phyloP scores from a whole-genome alignment of 64 coral and sea anemone species.

The Pocillopora damicornis region DNA sequence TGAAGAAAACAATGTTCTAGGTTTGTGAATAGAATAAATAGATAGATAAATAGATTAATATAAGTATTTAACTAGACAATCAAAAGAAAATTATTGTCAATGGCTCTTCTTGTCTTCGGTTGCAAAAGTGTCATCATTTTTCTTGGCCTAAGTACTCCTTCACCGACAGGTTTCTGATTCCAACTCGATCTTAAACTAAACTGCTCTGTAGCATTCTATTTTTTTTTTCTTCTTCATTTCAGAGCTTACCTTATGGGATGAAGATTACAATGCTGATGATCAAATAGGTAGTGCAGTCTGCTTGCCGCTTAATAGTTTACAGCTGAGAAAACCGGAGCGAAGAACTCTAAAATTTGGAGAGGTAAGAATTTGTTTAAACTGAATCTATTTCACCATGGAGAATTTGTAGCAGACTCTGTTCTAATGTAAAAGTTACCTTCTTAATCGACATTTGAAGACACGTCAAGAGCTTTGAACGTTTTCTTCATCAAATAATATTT shows the following conservation, averaged over 20 bases:
- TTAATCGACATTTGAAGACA: too few relatives aligned
- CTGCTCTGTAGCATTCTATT: neutral
- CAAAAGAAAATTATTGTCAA: neutral
- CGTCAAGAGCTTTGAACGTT: too few relatives aligned
- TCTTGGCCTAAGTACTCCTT: too few relatives aligned
- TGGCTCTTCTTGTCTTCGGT: neutral
- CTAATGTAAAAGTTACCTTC: too few relatives aligned
- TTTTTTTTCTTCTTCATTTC: neutral
- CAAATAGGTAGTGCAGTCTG: conserved; percentile 15
- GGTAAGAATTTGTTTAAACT: conserved; percentile 1
- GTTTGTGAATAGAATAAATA: conserved; percentile 1
- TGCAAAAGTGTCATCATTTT: too few relatives aligned
- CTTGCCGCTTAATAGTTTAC: neutral
- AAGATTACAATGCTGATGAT: conserved; percentile 24
- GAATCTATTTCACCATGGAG: too few relatives aligned
- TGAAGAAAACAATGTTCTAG: conserved; percentile 47
- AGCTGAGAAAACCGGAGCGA: conserved; percentile 7
- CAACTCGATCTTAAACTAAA: neutral
- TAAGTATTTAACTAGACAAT: neutral
- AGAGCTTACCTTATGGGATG: conserved; percentile 42
- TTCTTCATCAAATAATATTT: neutral
- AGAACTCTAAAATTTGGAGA: conserved; percentile 32
- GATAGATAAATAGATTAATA: too few relatives aligned
- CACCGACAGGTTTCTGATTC: neutral
- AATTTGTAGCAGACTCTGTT: too few relatives aligned